phyloP scores from a whole-genome alignment of 2,888 invertebrate genomes.

The Euphydryas editha region DNA sequence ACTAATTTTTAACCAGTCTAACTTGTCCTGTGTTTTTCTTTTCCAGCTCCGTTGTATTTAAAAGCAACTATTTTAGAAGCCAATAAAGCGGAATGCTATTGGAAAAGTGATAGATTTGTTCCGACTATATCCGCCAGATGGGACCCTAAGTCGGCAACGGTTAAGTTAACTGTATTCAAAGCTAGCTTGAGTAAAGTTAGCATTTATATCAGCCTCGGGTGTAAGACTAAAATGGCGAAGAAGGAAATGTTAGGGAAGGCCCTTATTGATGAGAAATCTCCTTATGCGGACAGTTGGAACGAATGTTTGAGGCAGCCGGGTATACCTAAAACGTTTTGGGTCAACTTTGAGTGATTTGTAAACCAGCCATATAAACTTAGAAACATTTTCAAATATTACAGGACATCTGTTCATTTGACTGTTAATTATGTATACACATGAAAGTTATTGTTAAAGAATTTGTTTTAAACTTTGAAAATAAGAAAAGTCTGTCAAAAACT shows the following conservation, averaged over 20 bases:
- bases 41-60: constrained; percentile 87
- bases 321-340: constrained; percentile 83
- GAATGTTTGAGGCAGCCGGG: constrained; percentile 83
- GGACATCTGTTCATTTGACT: too few relatives aligned
- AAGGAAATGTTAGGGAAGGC: constrained; percentile 87
- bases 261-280: constrained; percentile 85
- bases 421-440: background rate
- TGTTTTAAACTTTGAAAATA: background rate
- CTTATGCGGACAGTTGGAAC: constrained; percentile 84
- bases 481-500: background rate
- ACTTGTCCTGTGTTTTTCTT: too few relatives aligned
- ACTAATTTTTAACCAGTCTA: background rate
- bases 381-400: background rate
- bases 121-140: constrained; percentile 91
- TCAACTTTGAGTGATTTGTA: constrained; percentile 78
- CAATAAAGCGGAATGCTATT: constrained; percentile 83
- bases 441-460: background rate
- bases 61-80: constrained; percentile 90
- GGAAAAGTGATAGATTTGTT: constrained; percentile 90
- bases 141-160: constrained; percentile 86
- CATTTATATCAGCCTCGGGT: constrained; percentile 86
- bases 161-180: constrained; percentile 85
- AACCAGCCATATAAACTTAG: constrained; percentile 11
- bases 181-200: constrained; percentile 85
- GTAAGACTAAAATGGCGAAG: constrained; percentile 87